Evolutionary conservation across 1,140 invertebrate genomes (phyloP).

Genomic region (Gerris buenoi): DNA sequence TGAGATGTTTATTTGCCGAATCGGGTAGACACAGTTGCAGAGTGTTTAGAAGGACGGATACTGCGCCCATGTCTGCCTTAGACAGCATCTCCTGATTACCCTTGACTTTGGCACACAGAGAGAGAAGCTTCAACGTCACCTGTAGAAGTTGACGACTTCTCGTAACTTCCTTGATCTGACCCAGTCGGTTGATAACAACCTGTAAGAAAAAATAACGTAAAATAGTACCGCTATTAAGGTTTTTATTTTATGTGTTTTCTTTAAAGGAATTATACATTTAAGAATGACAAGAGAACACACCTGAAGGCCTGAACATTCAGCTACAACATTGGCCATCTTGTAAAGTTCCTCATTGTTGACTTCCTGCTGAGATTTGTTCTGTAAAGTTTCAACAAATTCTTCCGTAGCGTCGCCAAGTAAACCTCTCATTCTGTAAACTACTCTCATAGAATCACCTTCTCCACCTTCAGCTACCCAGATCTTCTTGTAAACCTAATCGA

Average conservation of each 20-base stretch:
- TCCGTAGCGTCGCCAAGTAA: constrained; percentile 94
- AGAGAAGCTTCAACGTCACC: constrained; percentile 70
- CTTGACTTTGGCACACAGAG: constrained; percentile 63
- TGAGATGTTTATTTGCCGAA: constrained; percentile 48
- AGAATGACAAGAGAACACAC: no score
- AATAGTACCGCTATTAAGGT: no score
- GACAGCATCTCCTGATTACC: constrained; percentile 52
- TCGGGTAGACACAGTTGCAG: constrained; percentile 48
- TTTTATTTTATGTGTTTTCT: no score
- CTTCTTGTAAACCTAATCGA: constrained; percentile 47
- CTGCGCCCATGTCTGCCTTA: constrained; percentile 48
- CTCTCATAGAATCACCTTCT: constrained; percentile 65
- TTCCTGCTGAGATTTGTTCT: constrained; percentile 69
- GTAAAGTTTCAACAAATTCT: constrained; percentile 88
- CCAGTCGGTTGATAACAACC: constrained; percentile 54
- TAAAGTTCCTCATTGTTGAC: constrained; percentile 91
- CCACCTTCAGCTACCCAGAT: constrained; percentile 29
- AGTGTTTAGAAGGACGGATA: constrained; percentile 49
- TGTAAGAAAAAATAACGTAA: constrained; percentile 24
- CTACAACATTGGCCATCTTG: constrained; percentile 58
- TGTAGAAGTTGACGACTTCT: constrained; percentile 62
- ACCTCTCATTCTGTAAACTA: constrained; percentile 95
- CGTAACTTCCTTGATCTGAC: constrained; percentile 50
- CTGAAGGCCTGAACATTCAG: constrained; percentile 72
- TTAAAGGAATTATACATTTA: no score